A percentile compares a stretch with the other conserved stretches of the same genome.
These are phyloP conservation scores for Engystomops pustulosus DNA, from an alignment of 2,113 vertebrate species.

Conservation along the genomic window DNA sequence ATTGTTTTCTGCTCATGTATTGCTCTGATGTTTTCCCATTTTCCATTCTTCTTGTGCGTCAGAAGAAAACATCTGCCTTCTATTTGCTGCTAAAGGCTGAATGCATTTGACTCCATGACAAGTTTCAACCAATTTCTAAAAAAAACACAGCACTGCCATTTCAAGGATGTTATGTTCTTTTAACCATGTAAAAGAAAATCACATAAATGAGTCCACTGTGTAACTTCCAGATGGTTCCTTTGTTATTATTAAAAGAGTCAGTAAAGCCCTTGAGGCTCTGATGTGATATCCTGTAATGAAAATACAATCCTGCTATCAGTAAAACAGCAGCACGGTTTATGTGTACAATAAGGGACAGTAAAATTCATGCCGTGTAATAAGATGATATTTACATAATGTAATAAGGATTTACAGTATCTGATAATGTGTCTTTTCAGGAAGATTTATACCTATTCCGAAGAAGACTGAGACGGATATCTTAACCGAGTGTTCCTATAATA, in stretches of 20 bases:
- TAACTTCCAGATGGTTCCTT: slow-evolving; percentile 39
- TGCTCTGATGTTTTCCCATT: background rate
- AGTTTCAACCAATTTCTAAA: slow-evolving; percentile 16
- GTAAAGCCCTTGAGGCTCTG: slow-evolving; percentile 42
- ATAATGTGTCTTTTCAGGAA: background rate
- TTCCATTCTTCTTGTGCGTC: background rate
- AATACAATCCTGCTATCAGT: slow-evolving; percentile 48
- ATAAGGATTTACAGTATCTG: slow-evolving; percentile 28
- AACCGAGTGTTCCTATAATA: background rate
- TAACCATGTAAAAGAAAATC: slow-evolving; percentile 53
- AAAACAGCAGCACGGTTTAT: background rate
- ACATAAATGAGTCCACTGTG: slow-evolving; percentile 24
- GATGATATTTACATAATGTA: slow-evolving; percentile 45
- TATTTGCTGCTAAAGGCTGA: slow-evolving; percentile 13
- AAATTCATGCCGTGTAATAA: slow-evolving; percentile 20
- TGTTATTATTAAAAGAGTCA: slow-evolving; percentile 50
- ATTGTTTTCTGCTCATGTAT: background rate
- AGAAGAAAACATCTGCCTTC: background rate
- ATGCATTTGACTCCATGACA: slow-evolving; percentile 22
- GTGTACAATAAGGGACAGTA: slow-evolving; percentile 9
- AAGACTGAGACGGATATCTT: background rate
- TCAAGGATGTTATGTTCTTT: slow-evolving; percentile 35
- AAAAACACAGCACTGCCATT: slow-evolving; percentile 19
- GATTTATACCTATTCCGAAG: background rate
- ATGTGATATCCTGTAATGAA: slow-evolving; percentile 48